A percentile compares a stretch with the other conserved stretches of the same genome.
Conservation (phyloP, 2,797 vertebrate genomes). For the Oreochromis mossambicus region DNA sequence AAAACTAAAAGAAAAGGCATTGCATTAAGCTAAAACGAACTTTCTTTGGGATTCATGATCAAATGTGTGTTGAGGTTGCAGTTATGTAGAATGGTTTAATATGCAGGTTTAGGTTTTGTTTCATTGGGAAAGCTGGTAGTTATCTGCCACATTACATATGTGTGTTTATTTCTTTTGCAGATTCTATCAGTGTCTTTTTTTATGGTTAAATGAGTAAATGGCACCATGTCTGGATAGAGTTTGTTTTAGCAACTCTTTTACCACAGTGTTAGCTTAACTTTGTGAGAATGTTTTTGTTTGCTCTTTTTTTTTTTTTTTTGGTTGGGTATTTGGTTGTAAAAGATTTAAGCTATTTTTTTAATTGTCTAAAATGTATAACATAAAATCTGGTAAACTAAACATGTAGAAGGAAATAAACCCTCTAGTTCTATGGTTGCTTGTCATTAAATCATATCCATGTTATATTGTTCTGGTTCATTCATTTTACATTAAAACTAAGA, state of each 20-base stretch:
- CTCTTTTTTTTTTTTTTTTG: not conserved
- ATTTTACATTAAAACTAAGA: not conserved
- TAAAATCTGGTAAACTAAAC: conserved; percentile 65
- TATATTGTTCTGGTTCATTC: not conserved
- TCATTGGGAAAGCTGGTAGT: conserved; percentile 49
- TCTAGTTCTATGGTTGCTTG: conserved; percentile 24
- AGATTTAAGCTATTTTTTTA: conserved; percentile 79
- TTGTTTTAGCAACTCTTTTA: conserved; percentile 47
- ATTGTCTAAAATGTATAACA: conserved; percentile 64
- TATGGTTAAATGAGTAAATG: conserved; percentile 6
- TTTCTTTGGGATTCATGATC: not conserved
- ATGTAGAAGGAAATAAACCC: conserved; percentile 65
- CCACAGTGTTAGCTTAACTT: conserved; percentile 63
- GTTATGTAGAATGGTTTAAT: not conserved
- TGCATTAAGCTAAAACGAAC: not conserved
- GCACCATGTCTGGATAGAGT: conserved; percentile 35
- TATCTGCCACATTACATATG: conserved; percentile 54
- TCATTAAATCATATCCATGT: conserved; percentile 29
- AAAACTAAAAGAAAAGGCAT: not conserved
- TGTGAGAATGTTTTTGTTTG: conserved; percentile 50
- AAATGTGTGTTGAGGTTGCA: not conserved
- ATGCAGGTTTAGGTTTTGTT: conserved; percentile 1
- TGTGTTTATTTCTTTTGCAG: conserved; percentile 68
- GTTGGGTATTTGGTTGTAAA: conserved; percentile 74
- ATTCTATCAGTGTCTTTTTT: conserved; percentile 53